These are phyloP conservation scores for Myopa testacea DNA, from an alignment of 2,888 invertebrate species.

Conservation along the genomic window DNA sequence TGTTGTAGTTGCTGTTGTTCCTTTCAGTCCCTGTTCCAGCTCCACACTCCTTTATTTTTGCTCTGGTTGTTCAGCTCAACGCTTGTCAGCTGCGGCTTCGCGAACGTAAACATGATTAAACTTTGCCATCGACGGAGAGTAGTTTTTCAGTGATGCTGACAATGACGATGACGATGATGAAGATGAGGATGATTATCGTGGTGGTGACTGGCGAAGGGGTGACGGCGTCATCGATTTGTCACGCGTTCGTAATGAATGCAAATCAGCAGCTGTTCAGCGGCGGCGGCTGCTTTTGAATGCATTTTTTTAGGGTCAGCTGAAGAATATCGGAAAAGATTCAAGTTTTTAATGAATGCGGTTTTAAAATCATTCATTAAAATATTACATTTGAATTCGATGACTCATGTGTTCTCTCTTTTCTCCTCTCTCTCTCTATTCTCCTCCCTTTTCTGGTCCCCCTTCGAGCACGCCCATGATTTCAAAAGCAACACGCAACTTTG, in stretches of 20 bases:
- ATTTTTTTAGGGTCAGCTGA: neutral
- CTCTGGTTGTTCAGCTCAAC: neutral
- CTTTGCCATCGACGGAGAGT: neutral
- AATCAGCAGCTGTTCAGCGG: neutral
- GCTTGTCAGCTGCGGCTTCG: neutral
- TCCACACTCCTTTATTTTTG: neutral
- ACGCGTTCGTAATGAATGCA: too few species aligned
- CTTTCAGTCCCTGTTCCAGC: too few species aligned
- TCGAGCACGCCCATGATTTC: too few species aligned
- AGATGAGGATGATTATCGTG: neutral
- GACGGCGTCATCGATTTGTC: too few species aligned
- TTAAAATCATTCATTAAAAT: too few species aligned
- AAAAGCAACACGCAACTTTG: too few species aligned
- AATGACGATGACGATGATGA: neutral
- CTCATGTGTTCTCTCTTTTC: too few species aligned
- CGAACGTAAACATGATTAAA: conserved; percentile 1
- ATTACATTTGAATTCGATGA: too few species aligned
- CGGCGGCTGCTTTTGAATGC: neutral
- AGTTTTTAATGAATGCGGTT: neutral
- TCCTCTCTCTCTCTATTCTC: too few species aligned
- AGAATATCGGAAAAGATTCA: neutral
- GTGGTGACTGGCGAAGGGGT: too few species aligned
- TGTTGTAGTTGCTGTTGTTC: too few species aligned
- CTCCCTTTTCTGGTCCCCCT: too few species aligned
- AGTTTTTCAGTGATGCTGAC: neutral